Percentiles rank a stretch among this genome's conserved stretches.
phyloP scores from a whole-genome alignment of 2,888 invertebrate species.

The Onthophagus sagittarius region DNA sequence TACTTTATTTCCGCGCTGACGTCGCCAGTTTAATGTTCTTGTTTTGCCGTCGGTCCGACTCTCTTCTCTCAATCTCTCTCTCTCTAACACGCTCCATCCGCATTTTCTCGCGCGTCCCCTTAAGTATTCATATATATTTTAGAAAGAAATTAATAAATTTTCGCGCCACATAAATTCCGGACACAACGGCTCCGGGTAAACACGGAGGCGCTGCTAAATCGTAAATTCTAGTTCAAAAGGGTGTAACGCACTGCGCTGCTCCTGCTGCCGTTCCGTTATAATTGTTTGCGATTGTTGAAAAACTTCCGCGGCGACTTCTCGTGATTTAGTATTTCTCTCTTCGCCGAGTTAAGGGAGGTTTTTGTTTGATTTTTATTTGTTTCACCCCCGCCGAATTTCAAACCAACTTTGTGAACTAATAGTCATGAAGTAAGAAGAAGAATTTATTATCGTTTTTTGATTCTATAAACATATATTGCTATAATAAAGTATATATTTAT shows the following conservation, averaged over 20 bases:
- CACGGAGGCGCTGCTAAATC: not conserved
- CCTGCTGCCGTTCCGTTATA: not conserved
- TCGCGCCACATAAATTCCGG: not conserved
- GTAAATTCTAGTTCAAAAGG: not conserved
- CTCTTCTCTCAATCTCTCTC: not conserved
- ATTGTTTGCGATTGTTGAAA: not conserved
- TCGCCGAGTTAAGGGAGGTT: not conserved
- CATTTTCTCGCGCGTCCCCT: not conserved
- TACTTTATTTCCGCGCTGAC: constrained; percentile 27
- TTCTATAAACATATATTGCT: no score
- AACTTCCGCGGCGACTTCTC: not conserved
- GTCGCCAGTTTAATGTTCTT: constrained; percentile 6
- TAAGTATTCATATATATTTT: not conserved
- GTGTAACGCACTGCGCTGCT: not conserved
- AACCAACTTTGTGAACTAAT: not conserved
- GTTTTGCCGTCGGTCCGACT: not conserved
- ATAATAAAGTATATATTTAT: no score
- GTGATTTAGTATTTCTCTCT: not conserved
- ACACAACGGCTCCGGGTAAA: not conserved
- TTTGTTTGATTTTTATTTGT: not conserved
- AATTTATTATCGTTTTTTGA: no score
- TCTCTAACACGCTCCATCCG: not conserved
- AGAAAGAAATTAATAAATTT: not conserved
- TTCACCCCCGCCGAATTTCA: not conserved
- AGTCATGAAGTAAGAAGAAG: not conserved